Conservation (phyloP, 2,888 invertebrate genomes). For the Molanna angustata region DNA sequence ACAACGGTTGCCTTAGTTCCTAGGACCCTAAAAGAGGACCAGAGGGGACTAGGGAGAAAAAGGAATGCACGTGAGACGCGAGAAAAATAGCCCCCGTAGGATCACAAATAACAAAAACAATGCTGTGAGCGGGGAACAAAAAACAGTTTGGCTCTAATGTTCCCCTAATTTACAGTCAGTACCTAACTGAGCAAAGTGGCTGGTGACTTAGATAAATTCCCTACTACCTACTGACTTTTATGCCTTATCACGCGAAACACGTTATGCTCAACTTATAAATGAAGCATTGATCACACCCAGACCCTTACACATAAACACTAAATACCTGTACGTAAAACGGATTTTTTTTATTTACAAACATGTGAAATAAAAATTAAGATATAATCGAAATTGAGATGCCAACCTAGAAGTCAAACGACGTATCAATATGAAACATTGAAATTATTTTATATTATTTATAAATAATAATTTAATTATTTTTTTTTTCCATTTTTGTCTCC, state of each 20-base stretch:
- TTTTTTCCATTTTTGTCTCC: too few relatives aligned
- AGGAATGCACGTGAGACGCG: conserved; percentile 18
- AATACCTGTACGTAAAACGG: too few relatives aligned
- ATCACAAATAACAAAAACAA: conserved; percentile 10
- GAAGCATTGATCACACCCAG: conserved; percentile 30
- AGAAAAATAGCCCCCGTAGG: conserved; percentile 12
- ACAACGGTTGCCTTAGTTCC: too few relatives aligned
- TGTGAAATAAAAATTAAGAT: too few relatives aligned
- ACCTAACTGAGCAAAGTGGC: conserved; percentile 14
- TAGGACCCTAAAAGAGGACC: too few relatives aligned
- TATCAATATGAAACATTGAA: too few relatives aligned
- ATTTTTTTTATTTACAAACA: too few relatives aligned
- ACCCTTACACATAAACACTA: conserved; percentile 19
- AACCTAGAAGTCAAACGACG: too few relatives aligned
- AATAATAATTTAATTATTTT: too few relatives aligned
- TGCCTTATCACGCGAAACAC: conserved; percentile 29
- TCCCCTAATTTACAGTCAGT: conserved; percentile 19
- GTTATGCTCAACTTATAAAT: conserved; percentile 29
- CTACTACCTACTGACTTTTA: conserved; percentile 13
- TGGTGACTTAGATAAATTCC: conserved; percentile 24
- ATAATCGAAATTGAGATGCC: too few relatives aligned
- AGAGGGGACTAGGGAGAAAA: too few relatives aligned
- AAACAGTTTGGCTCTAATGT: conserved; percentile 19
- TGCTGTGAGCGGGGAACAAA: conserved; percentile 8
- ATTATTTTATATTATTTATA: too few relatives aligned